phyloP scores from a whole-genome alignment of 2,888 invertebrate genomes.

The Drosophila emarginata region DNA sequence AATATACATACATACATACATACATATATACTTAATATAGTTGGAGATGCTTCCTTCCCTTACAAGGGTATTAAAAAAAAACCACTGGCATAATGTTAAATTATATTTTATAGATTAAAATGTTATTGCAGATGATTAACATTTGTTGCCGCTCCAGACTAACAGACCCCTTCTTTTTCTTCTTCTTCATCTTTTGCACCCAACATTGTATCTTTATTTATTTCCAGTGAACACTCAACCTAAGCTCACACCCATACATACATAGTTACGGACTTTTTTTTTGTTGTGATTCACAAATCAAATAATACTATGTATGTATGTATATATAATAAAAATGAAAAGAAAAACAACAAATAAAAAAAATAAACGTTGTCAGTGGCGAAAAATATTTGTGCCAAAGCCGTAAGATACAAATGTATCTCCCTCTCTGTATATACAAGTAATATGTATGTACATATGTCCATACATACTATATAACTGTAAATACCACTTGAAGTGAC shows the following conservation, averaged over 20 bases:
- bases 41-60: no score
- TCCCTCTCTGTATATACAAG: constrained; percentile 19
- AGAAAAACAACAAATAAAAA: constrained; percentile 28
- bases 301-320: constrained; percentile 49
- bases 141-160: constrained; percentile 43
- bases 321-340: constrained; percentile 53
- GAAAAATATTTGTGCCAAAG: constrained; percentile 73
- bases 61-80: no score
- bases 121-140: constrained; percentile 67
- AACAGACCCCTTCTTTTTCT: constrained; percentile 47
- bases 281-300: constrained; percentile 72
- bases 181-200: constrained; percentile 10
- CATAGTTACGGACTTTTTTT: constrained; percentile 35
- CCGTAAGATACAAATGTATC: constrained; percentile 61
- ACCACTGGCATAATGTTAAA: constrained; percentile 58
- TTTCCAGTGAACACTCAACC: constrained; percentile 58
- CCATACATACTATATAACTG: constrained; percentile 61
- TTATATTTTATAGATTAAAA: constrained; percentile 67
- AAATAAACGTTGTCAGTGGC: constrained; percentile 51
- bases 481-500: constrained; percentile 66
- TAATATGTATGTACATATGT: constrained; percentile 7
- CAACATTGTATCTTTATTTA: constrained; percentile 53
- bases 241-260: constrained; percentile 19
- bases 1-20: no score
- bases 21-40: no score